Base-by-base conservation (phyloP, 2,888 invertebrate species). In the Drosophila tripunctata region DNA sequence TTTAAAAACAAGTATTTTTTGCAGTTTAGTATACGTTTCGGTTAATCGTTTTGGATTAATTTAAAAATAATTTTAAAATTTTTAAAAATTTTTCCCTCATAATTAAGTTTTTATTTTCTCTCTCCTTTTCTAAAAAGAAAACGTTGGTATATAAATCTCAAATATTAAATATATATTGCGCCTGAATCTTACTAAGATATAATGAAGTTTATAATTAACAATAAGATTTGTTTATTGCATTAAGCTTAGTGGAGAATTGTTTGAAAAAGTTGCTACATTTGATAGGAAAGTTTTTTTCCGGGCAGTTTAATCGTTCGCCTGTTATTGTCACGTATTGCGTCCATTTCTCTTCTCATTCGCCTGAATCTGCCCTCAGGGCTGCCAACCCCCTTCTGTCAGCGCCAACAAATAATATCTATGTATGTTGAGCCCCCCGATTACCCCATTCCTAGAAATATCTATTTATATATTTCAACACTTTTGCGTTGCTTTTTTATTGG, bases 401-500 rank as follows among this genome's bases (percentile, higher is more conserved):
- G 47, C 45, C 69, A 58, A 77, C 75, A 76, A 76, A 76, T 76
- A 64, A 70, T 70, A 76, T 78, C 60, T 50, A 40, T 22, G 41
- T 50, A 40, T 22, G 41, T 38, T 50, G 48, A 50, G 27, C 15
- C 36, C 19, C 10, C 50, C 38, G 14, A 19, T 27, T 30, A 40
- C 14, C 6, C 38, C n/a, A 7, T 21, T 8, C 3, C 36, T 1
- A 12, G 8, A 19, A 36, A 47, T 72, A 67, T 73, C 51, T 69
- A 66, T 75, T 62, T 74, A 58, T 69, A 68, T 64, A 72, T 67
- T 68, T 68, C 67, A 68, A 66, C 61, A 72, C 68, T 75, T 73
- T 73, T 77, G 64, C 36, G 56, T 22, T 77, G 61, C 21, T 75
- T 67, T 74, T 75, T 69, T 75, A 75, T 74, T 64, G 74, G 74